Conservation (phyloP, 1,140 invertebrate species). For the Oreohelix idahoensis region DNA sequence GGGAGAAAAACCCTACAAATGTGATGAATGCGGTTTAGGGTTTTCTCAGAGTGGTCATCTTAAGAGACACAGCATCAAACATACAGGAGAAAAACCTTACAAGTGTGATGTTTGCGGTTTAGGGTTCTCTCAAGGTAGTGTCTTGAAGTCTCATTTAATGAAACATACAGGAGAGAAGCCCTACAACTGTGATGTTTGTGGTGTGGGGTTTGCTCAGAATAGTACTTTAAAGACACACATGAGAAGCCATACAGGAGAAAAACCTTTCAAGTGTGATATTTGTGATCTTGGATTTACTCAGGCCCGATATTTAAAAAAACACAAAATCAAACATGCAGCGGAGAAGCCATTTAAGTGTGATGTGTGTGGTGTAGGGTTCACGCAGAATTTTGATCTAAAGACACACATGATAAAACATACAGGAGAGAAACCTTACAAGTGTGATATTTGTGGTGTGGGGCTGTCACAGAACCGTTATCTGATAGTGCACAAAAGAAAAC, state of each 20-base stretch:
- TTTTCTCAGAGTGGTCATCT: conserved; percentile 3
- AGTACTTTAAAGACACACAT: not conserved
- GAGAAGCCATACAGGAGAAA: conserved; percentile 9
- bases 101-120: conserved; percentile 14
- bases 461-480: not conserved
- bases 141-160: not conserved
- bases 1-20: conserved; percentile 4
- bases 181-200: conserved; percentile 20
- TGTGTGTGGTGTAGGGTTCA: not conserved
- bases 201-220: not conserved
- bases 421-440: conserved; percentile 18
- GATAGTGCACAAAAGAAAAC: not conserved
- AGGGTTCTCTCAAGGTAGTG: not conserved
- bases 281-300: not conserved
- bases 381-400: not conserved
- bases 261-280: not conserved
- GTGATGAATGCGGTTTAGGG: not conserved
- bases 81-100: conserved; percentile 21
- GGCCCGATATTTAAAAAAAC: not conserved
- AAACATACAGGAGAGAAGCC: conserved; percentile 22
- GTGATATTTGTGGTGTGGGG: not conserved
- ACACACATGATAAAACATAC: not conserved
- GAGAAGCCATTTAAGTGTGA: conserved; percentile 12
- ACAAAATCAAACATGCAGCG: not conserved
- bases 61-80: not conserved